Evolutionary conservation across 2,888 invertebrate genomes (phyloP).

Genomic region (Acronicta aceris): DNA sequence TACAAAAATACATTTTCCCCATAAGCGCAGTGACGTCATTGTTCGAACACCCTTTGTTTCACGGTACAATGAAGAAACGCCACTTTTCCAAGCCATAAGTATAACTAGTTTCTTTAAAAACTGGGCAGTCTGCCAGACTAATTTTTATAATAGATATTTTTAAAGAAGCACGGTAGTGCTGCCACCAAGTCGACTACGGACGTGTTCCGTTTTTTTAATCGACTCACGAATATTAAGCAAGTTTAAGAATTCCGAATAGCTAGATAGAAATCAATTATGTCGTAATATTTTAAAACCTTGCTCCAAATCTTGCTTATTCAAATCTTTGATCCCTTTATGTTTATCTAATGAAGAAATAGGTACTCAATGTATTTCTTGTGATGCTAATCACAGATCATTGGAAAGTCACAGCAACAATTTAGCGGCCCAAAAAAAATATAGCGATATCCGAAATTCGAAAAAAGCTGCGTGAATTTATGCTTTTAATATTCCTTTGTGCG

Average conservation of each 20-base stretch:
- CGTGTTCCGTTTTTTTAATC: not conserved
- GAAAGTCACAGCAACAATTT: conserved; percentile 35
- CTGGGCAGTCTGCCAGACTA: conserved; percentile 42
- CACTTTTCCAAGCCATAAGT: conserved; percentile 5
- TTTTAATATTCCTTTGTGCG: conserved; percentile 67
- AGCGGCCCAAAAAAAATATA: conserved; percentile 37
- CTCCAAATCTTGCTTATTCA: too few relatives aligned
- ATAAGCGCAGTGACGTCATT: conserved; percentile 19
- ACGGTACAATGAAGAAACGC: conserved; percentile 22
- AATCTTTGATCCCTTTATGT: too few relatives aligned
- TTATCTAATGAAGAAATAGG: too few relatives aligned
- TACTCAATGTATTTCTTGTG: too few relatives aligned
- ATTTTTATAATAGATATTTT: conserved; percentile 17
- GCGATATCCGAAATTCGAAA: conserved; percentile 62
- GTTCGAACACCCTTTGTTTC: conserved; percentile 26
- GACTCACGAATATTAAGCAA: not conserved
- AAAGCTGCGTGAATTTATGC: conserved; percentile 67
- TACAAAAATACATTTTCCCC: not conserved
- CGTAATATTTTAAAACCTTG: too few relatives aligned
- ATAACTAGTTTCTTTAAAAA: conserved; percentile 16
- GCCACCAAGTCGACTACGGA: not conserved
- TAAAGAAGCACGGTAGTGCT: conserved; percentile 5
- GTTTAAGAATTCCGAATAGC: too few relatives aligned
- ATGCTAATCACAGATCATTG: too few relatives aligned
- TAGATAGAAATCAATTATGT: too few relatives aligned